Evolutionary conservation across 2,888 invertebrate genomes (phyloP), one percentile per base, ranked within the genome.

Genomic region (Mimumesa dahlbomi): DNA sequence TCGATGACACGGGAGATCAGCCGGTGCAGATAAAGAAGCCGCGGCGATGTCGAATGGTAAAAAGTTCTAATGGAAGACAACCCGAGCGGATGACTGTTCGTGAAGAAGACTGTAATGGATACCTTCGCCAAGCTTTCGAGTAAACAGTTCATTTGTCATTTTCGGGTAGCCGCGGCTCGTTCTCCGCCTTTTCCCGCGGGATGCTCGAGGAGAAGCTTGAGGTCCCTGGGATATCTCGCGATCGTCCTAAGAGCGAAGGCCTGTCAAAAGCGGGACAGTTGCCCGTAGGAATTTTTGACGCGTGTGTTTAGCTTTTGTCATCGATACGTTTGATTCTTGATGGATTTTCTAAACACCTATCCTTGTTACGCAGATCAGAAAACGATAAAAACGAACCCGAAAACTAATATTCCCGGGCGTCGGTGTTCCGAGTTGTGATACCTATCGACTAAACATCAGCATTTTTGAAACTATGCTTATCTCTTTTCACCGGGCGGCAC

Each of bases 131-230:
- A 64, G 64, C 53, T 83, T 79, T 78, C 59, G 70, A 62, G 81
- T 84, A 87, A 87, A 87, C 85, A 87, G 77, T 85, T 83, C 82
- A 85, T 86, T 86, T 82, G 82, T 87, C 86, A 86, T 85, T 82
- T 57, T 80, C 38, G 13, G 31, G 56, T 43, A 46, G 56, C 48
- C 25, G 36, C 38, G 16, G 13, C 53, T 42, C 48, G 18, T 40
- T 16, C 11, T 11, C 0, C 21, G 53, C 29, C 21, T 11, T 50
- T 43, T 50, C 48, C 36, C 25, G 25, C 25, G 63, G 13, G 22
- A 52, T n/a, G 25, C 5, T 16, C 50, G 57, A 65, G 38, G 50
- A 63, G 61, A 36, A 65, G 49, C 16, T 19, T 38, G 45, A 21
- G 40, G 40, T 42, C 34, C 19, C 43, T 57, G 48, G 40, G 48